Conservation (phyloP, 2,113 vertebrate genomes). For the Eolophus roseicapilla region DNA sequence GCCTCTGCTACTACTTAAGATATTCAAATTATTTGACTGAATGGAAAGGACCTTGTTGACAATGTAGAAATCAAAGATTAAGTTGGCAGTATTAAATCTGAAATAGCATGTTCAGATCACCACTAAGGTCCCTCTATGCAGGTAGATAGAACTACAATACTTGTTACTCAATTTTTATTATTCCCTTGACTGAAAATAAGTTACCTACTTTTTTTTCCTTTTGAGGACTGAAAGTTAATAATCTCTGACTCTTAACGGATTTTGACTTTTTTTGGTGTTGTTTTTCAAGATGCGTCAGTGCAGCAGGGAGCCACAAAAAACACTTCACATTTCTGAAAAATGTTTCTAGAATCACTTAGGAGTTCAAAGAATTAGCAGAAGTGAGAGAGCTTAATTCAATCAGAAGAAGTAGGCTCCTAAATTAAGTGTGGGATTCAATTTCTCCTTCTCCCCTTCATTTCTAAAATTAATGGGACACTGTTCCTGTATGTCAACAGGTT, state of each 20-base stretch:
- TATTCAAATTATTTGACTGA: not conserved
- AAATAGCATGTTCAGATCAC: not conserved
- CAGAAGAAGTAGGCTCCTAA: constrained; percentile 38
- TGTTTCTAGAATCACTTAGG: constrained; percentile 30
- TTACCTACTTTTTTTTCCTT: not conserved
- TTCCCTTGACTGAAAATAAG: not conserved
- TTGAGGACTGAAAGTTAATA: not conserved
- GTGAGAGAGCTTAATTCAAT: constrained; percentile 44
- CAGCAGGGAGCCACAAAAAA: not conserved
- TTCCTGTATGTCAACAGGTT: not conserved
- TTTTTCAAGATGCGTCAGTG: not conserved
- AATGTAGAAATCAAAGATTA: not conserved
- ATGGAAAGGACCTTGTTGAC: not conserved
- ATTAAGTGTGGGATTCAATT: not conserved
- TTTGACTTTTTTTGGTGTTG: constrained; percentile 18
- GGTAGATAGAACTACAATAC: not conserved
- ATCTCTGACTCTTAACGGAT: not conserved
- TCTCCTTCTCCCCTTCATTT: not conserved
- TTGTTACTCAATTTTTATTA: not conserved
- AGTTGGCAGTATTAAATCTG: not conserved
- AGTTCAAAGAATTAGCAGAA: constrained; percentile 30
- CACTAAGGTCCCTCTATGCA: not conserved
- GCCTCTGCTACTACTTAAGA: not conserved
- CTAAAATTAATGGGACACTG: not conserved
- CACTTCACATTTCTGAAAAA: constrained; percentile 11